Conservation (phyloP, 2,797 vertebrate species). For the Pipistrellus pipistrellus region DNA sequence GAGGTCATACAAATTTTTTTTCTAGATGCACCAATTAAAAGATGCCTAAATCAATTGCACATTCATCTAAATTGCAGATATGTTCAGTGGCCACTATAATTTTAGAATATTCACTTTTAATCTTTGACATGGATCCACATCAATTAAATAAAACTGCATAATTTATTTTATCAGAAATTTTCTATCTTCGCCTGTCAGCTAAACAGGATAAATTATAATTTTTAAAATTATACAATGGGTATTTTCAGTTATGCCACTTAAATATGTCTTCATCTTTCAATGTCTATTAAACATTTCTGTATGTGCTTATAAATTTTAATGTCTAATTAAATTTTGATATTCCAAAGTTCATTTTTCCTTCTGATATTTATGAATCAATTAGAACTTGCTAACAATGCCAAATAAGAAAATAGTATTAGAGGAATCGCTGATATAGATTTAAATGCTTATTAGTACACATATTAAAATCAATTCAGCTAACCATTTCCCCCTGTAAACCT, state of each 20-base stretch:
- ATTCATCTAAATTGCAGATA: constrained; percentile 26
- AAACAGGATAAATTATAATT: constrained; percentile 51
- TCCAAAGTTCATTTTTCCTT: constrained; percentile 64
- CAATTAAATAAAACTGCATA: not conserved
- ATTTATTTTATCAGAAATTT: constrained; percentile 34
- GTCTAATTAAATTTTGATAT: constrained; percentile 64
- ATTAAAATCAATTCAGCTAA: not conserved
- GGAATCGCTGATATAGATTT: not conserved
- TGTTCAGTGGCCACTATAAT: not conserved
- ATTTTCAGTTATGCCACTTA: constrained; percentile 58
- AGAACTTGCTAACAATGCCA: constrained; percentile 48
- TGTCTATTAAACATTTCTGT: constrained; percentile 57
- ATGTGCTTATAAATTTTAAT: constrained; percentile 61
- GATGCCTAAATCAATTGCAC: not conserved
- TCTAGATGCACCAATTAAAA: constrained; percentile 19
- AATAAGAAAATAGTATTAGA: constrained; percentile 33
- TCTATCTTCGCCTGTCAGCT: constrained; percentile 24
- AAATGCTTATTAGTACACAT: constrained; percentile 3
- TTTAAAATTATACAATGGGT: constrained; percentile 61
- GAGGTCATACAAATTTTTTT: not conserved
- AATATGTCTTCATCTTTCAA: constrained; percentile 59
- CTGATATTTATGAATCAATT: constrained; percentile 60
- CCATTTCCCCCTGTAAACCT: not conserved
- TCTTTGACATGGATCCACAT: constrained; percentile 11
- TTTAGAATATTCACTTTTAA: constrained; percentile 47